phyloP scores from a whole-genome alignment of 2,797 vertebrate genomes.

The Danio kyathit region DNA sequence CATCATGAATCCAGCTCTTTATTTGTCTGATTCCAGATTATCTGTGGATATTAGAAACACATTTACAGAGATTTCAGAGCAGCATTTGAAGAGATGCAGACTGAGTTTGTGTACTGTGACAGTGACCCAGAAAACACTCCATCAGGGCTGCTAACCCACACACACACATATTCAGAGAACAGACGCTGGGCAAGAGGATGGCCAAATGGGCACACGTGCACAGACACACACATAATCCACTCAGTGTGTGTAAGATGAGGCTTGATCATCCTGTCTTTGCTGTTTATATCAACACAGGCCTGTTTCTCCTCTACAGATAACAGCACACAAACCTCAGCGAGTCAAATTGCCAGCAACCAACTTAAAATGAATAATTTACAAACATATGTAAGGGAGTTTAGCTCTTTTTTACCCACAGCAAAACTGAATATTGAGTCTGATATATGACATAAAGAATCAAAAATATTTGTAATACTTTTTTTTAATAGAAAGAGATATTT shows the following conservation, averaged over 20 bases:
- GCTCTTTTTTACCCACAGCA: background rate
- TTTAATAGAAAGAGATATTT: background rate
- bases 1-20: background rate
- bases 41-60: slow-evolving; percentile 4
- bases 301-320: slow-evolving; percentile 6
- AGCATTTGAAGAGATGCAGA: slow-evolving; percentile 17
- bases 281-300: slow-evolving; percentile 23
- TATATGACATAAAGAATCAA: background rate
- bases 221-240: slow-evolving; percentile 24
- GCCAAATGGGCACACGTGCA: slow-evolving; percentile 1
- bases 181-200: background rate
- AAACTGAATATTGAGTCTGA: background rate
- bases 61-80: slow-evolving; percentile 29
- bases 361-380: no score
- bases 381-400: no score
- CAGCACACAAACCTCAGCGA: background rate
- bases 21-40: slow-evolving; percentile 27
- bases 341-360: background rate
- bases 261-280: slow-evolving; percentile 10
- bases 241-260: slow-evolving; percentile 5
- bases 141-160: slow-evolving; percentile 34
- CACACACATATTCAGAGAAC: slow-evolving; percentile 31
- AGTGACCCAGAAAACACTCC: slow-evolving; percentile 72
- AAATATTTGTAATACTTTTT: background rate
- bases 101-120: slow-evolving; percentile 61